Evolutionary conservation across 1,140 invertebrate species (phyloP), one percentile per base, ranked within the genome.

Genomic region (Papilio polyxenes): DNA sequence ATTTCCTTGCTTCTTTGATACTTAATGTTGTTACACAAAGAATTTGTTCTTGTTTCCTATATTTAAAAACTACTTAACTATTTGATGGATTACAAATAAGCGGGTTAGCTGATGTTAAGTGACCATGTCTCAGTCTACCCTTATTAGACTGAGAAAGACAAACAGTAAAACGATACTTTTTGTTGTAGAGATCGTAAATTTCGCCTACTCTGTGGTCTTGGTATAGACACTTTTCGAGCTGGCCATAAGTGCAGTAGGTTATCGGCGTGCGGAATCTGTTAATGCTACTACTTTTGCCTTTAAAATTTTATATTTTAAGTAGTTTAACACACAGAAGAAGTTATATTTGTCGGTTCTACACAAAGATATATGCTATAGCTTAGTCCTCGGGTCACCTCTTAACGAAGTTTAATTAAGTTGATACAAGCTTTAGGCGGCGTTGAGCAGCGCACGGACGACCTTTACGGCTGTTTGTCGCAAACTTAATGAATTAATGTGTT

Each of bases 401-500:
- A 72, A 72, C 48, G 75, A 77, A 77, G 20, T 53, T 77, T 77
- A 51, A 77, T 53, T 51, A 53, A 77, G 75, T 77, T 49, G 75
- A 53, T 77, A 77, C n/a, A 37, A 11, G 10, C 23, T 31, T 9
- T 44, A 48, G 40, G 44, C 15, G 8, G 20, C 17, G 49, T 8
- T 23, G 40, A n/a, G 75, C 48, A 59, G 56, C n/a, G 49, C 75
- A 51, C 44, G 75, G 5, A 23, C 75, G 75, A 72, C 48, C 48
- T 77, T 77, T 77, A 77, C 49, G 75, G 75, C 44, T 77, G 75
- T 77, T 77, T 77, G 75, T 77, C 49, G 49, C 20, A 11, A 77
- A 77, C 44, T 77, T 31, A 77, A 77, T 77, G 75, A 77, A 77
- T 77, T 53, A 77, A 77, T 53, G 75, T 77, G 75, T 77, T 77